These are phyloP conservation scores for Amiota minor DNA, from an alignment of 2,888 invertebrate genomes.

Conservation along the genomic window DNA sequence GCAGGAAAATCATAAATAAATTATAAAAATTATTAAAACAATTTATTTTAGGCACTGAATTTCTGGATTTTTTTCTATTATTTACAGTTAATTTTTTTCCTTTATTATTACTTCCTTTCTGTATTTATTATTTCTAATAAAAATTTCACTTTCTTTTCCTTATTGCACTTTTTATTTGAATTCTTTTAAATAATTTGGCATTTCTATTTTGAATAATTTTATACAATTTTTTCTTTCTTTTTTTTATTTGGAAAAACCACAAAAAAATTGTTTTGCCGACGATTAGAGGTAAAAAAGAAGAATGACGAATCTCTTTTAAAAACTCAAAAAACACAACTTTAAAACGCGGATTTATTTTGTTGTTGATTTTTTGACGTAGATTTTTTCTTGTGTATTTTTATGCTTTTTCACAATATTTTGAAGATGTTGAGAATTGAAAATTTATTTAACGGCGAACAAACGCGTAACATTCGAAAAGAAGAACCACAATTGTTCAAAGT, in stretches of 20 bases:
- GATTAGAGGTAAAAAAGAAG: too few species aligned
- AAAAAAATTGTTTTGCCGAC: background rate
- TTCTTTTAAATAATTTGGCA: background rate
- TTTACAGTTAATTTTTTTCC: constrained; percentile 20
- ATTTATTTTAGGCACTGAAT: background rate
- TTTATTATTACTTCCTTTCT: constrained; percentile 13
- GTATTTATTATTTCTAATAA: constrained; percentile 26
- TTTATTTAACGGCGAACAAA: background rate
- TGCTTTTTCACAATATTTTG: background rate
- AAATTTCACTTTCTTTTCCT: constrained; percentile 30
- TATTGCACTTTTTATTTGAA: constrained; percentile 13
- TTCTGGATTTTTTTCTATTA: constrained; percentile 3
- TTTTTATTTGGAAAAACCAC: constrained; percentile 28
- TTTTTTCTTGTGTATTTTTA: background rate
- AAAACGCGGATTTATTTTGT: background rate
- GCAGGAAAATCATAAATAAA: too few species aligned
- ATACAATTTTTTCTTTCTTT: constrained; percentile 40
- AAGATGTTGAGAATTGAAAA: background rate
- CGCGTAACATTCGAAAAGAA: constrained; percentile 48
- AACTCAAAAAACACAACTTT: background rate
- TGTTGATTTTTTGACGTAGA: background rate
- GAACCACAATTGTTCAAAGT: constrained; percentile 72
- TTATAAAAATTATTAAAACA: too few species aligned
- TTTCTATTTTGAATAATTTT: background rate
- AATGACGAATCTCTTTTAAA: too few species aligned